Base-by-base conservation (phyloP, 1,140 invertebrate genomes). In the Vanessa atalanta region DNA sequence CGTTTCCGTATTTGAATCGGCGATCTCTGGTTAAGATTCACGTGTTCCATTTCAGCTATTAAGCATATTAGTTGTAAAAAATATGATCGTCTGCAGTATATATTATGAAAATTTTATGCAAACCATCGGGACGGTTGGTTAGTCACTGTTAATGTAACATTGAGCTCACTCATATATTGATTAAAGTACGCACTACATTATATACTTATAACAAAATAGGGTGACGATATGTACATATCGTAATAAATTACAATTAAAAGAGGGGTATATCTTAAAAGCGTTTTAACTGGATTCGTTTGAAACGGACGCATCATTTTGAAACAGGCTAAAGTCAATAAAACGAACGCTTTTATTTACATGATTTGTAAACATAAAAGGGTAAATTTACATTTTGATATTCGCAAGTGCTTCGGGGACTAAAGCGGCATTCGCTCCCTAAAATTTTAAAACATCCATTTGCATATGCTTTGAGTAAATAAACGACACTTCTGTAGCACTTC, bases 321-420 rank as follows among this genome's bases (percentile, higher is more conserved):
- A 72, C 76, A 76, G 64, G 80, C 80, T 83, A 86, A 86, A 88
- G 88, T 87, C 88, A 86, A 90, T 90, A 89, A 90, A 88, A 88
- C 80, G 90, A 88, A 88, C 82, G 85, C 86, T 88, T 86, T 89
- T 89, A 92, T 92, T 92, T 90, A 90, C 89, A 88, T 89, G 86
- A 92, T 91, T 92, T 90, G 88, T 90, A 88, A 91, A 92, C 90
- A 90, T 92, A 91, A 92, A 92, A 92, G 90, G 90, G 88, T 92
- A 83, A 87, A 92, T 92, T 92, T 92, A 91, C 90, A 92, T 92
- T 91, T 91, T 92, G 89, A 92, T 92, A 87, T 89, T 89, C 85
- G 83, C 90, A 88, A 92, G 88, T 91, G 89, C 88, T 91, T 86
- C 81, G 75, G 90, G 88, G 89, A 89, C 86, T 88, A 87, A 91